Conservation (phyloP, 2,888 invertebrate species). For the Drosophila recens region DNA sequence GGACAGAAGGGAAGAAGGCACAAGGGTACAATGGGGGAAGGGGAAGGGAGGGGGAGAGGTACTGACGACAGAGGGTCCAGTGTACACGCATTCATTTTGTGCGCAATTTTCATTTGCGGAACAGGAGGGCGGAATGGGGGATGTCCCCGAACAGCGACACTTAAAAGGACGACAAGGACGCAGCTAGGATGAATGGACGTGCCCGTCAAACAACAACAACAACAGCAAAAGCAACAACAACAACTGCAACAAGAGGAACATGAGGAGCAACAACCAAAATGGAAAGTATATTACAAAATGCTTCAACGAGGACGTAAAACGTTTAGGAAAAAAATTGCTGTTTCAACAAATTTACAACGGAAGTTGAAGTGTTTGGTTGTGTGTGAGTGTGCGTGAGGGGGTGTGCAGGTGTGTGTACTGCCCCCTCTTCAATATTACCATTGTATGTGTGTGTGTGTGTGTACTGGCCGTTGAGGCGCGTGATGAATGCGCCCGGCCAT, state of each 20-base stretch:
- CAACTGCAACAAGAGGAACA: slow-evolving; percentile 27
- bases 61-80: slow-evolving; percentile 44
- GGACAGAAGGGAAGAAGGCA: not conserved
- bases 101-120: slow-evolving; percentile 55
- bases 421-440: slow-evolving; percentile 4
- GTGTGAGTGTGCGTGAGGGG: slow-evolving; percentile 7
- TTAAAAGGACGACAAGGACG: slow-evolving; percentile 52
- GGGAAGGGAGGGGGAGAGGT: not conserved
- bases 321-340: slow-evolving; percentile 71
- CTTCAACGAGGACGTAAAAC: slow-evolving; percentile 59
- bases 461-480: slow-evolving; percentile 56
- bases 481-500: slow-evolving; percentile 76
- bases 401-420: slow-evolving; percentile 27
- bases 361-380: slow-evolving; percentile 69
- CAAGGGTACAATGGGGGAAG: not conserved
- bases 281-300: slow-evolving; percentile 76
- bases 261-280: slow-evolving; percentile 46
- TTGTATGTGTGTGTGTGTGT: slow-evolving; percentile 32
- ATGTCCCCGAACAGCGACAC: slow-evolving; percentile 30
- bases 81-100: slow-evolving; percentile 71
- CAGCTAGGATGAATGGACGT: slow-evolving; percentile 64
- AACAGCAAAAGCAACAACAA: slow-evolving; percentile 44
- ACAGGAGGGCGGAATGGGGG: not conserved
- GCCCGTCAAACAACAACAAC: slow-evolving; percentile 57
- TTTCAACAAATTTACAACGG: slow-evolving; percentile 81